Base-by-base conservation (phyloP, 2,113 vertebrate species). In the Podilymbus podiceps region DNA sequence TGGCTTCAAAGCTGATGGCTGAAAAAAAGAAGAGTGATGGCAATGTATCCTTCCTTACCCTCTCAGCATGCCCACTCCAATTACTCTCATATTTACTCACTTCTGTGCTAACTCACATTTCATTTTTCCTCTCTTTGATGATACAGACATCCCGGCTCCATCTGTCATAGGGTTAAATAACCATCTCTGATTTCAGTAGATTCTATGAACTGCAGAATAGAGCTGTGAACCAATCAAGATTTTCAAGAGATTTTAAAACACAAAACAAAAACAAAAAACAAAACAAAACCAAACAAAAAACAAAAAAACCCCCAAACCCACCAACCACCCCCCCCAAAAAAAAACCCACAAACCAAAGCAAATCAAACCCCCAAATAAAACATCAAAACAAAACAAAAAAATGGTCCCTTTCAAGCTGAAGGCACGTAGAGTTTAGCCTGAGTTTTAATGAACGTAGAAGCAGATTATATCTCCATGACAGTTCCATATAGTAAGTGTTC, bases 91-190 rank as follows among this genome's bases (percentile, higher is more conserved):
- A 97, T 96, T 96, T 95, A 96, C 94, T 90, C 89, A 94, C 88
- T 93, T 89, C 44, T 92, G 83, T 84, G 63, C 67, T 95, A 93
- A 94, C 85, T 95, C 94, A 69, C 92, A 87, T 96, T 93, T 96
- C 82, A 97, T 88, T 95, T 97, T 95, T 96, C 52, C n/a, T 93
- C 63, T 79, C 97, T 98, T 94, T 97, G 95, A 98, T 96, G 96
- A 83, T 53, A 89, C 64, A 97, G 97, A 96, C 96, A 97, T 92
- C 80, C 85, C 96, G 97, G 97, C 97, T 98, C 96, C 97, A 97
- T 97, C 97, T 97, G 95, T 89, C 96, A 96, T 25, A 73, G 83
- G 89, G 93, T 97, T 97, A 98, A 98, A 95, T 79, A 96, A 95
- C 90, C 78, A 97, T 92, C 96, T 97, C 93, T 86, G 83, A 94